Evolutionary conservation across 2,797 vertebrate species (phyloP), one percentile per base, ranked within the genome.

Genomic region (Toxotes lorentzi): DNA sequence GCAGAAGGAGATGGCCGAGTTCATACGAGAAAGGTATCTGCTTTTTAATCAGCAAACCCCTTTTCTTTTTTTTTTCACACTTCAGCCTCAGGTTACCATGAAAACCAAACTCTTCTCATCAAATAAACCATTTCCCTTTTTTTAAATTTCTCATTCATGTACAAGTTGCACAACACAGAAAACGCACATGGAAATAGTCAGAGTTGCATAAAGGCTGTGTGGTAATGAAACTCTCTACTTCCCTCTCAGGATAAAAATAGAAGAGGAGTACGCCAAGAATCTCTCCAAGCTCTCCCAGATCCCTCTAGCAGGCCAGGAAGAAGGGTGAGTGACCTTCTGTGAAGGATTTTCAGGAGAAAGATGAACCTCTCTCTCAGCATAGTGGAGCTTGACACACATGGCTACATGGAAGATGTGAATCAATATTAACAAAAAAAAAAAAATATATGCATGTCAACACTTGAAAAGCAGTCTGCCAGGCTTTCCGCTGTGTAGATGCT

Each of bases 1-100:
- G 97, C 98, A 99, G 93, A 99, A 98, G 83, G 98, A 99, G 90
- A 99, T 99, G 98, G 97, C 98, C 0, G 98, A 99, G 86, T 99
- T 99, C 83, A 88, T 99, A 82, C 94, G 97, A 86, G 98, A 99
- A 91, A 98, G 98, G 98, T 99, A 94, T 73, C 57, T 0, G 58
- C 62, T 24, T 59, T 67, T 59, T 53, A 21, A 61, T 81, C 59
- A 56, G 38, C 32, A 2, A 0, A 16, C 51, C 16, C 5, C 19
- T 5, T 10, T 23, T 43, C 23, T 54, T 38, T 8, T 45, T 24
- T 60, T 60, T 73, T 81, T 54, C 41, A 54, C 47, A 21, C 32
- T 66, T 81, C 8, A 5, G 35, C 41, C n/a, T 69, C 19, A 7
- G 2, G 86, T 93, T 88, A 47, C 88, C 77, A 87, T 89, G 88